These are phyloP conservation scores for Alectura lathami DNA, from an alignment of 2,113 vertebrate species.

Conservation along the genomic window DNA sequence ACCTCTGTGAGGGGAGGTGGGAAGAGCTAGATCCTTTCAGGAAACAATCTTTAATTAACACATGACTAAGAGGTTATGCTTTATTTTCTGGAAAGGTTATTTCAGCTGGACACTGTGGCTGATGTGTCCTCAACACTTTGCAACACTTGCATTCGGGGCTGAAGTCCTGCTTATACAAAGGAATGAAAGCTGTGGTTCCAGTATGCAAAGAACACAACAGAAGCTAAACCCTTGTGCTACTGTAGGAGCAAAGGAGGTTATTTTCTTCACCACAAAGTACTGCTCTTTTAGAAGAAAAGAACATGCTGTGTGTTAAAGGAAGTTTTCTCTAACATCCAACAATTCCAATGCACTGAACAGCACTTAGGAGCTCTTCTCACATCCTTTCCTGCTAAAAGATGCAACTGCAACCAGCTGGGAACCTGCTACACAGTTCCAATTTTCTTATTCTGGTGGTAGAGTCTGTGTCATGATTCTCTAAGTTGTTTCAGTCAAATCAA, in stretches of 20 bases:
- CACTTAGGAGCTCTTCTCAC: neutral
- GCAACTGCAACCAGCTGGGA: neutral
- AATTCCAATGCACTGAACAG: neutral
- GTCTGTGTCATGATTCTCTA: neutral
- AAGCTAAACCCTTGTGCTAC: neutral
- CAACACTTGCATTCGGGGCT: neutral
- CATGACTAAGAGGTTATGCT: constrained; percentile 5
- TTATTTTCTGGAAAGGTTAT: constrained; percentile 7
- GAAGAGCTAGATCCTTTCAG: too few relatives aligned
- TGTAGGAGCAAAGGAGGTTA: neutral
- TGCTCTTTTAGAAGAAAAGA: neutral
- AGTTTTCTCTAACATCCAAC: neutral
- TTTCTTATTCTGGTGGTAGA: neutral
- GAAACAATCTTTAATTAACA: too few relatives aligned
- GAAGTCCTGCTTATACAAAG: neutral
- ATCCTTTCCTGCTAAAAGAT: neutral
- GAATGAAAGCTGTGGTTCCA: neutral
- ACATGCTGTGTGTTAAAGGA: neutral
- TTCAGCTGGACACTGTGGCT: neutral
- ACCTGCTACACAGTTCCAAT: fast-evolving
- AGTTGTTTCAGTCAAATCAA: neutral
- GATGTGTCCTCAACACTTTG: neutral
- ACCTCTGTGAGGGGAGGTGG: too few relatives aligned
- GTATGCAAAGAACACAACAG: neutral
- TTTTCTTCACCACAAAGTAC: neutral